These are phyloP conservation scores for Aleiodes leptofemur DNA, from an alignment of 2,888 invertebrate species.

Conservation along the genomic window DNA sequence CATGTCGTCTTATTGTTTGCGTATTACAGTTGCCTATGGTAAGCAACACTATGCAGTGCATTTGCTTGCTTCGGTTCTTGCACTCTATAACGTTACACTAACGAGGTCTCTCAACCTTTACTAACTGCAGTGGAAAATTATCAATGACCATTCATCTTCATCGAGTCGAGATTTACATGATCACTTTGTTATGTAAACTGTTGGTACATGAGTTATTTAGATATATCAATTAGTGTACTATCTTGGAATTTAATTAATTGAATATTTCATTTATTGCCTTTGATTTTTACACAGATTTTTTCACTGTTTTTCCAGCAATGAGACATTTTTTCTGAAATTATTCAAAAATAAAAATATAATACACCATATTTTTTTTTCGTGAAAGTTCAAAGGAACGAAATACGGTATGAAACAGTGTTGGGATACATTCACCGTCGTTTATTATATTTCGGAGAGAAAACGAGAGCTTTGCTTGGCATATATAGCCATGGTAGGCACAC, in stretches of 20 bases:
- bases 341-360: not conserved
- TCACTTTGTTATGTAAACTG: slow-evolving; percentile 17
- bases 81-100: slow-evolving; percentile 22
- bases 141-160: slow-evolving; percentile 54
- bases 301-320: too few relatives aligned
- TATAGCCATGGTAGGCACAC: slow-evolving; percentile 26
- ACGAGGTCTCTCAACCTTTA: slow-evolving; percentile 27
- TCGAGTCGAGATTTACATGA: slow-evolving; percentile 49
- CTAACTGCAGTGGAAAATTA: slow-evolving; percentile 44
- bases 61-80: slow-evolving; percentile 24
- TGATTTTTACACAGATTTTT: too few relatives aligned
- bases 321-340: too few relatives aligned
- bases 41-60: not conserved
- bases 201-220: not conserved
- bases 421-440: slow-evolving; percentile 15
- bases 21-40: not conserved
- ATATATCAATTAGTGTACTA: not conserved
- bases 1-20: slow-evolving; percentile 24
- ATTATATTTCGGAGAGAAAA: slow-evolving; percentile 18
- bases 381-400: slow-evolving; percentile 20
- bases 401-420: slow-evolving; percentile 11
- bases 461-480: slow-evolving; percentile 7
- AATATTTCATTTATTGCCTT: too few relatives aligned
- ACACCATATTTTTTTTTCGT: not conserved
- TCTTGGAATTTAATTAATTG: not conserved